Percentiles rank a stretch among this genome's conserved stretches.
phyloP scores from a whole-genome alignment of 2,113 vertebrate genomes.

The Numenius arquata region DNA sequence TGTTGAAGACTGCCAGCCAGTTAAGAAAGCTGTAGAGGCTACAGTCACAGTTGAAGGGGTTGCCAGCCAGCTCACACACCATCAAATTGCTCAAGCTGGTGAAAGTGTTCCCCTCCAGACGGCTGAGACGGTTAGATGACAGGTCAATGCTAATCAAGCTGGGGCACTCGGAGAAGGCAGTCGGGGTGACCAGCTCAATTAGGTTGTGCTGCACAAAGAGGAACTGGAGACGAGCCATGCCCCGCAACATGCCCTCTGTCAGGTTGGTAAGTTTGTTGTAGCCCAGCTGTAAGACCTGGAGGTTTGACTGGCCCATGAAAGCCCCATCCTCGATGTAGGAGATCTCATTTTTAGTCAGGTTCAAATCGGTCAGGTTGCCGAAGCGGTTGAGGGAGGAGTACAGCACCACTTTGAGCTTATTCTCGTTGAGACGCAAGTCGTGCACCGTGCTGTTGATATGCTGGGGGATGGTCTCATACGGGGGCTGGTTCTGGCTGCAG shows the following conservation, averaged over 20 bases:
- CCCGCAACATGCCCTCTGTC: slow-evolving; percentile 93
- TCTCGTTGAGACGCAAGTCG: slow-evolving; percentile 94
- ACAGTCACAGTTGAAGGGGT: slow-evolving; percentile 96
- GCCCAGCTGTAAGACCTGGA: slow-evolving; percentile 94
- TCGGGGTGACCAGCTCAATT: slow-evolving; percentile 90
- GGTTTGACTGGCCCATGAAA: slow-evolving; percentile 92
- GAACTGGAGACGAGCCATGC: slow-evolving; percentile 92
- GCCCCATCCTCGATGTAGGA: slow-evolving; percentile 97
- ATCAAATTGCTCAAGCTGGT: slow-evolving; percentile 84
- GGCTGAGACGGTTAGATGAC: slow-evolving; percentile 93
- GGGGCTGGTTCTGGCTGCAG: slow-evolving; percentile 99
- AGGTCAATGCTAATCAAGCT: slow-evolving; percentile 95
- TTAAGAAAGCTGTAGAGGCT: slow-evolving; percentile 91
- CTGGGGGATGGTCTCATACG: slow-evolving; percentile 96
- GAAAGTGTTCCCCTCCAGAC: slow-evolving; percentile 89
- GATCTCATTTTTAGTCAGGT: slow-evolving; percentile 98
- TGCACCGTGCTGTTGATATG: slow-evolving; percentile 99
- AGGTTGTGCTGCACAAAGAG: slow-evolving; percentile 98
- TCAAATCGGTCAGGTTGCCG: slow-evolving; percentile 96
- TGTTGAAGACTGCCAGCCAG: slow-evolving; percentile 95
- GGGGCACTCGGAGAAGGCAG: slow-evolving; percentile 94
- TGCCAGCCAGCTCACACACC: slow-evolving; percentile 94
- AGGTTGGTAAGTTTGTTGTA: slow-evolving; percentile 97
- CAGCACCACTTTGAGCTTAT: slow-evolving; percentile 95
- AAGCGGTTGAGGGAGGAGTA: slow-evolving; percentile 95